Base-by-base conservation (phyloP, 2,797 vertebrate species). In the Galaxias olidus region DNA sequence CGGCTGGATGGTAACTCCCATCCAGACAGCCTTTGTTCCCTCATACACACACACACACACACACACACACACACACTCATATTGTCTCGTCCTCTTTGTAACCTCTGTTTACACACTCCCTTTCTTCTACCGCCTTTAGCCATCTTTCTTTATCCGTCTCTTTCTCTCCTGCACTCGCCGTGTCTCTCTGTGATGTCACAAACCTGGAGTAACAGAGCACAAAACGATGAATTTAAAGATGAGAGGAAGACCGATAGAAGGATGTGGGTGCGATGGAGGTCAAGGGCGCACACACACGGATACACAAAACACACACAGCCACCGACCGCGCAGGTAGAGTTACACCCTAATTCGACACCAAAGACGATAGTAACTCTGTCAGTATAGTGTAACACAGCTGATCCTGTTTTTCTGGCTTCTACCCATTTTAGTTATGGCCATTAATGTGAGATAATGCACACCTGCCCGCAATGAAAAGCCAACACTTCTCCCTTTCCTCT, bases 301-400 rank as follows among this genome's bases (percentile, higher is more conserved):
- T 47, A 61, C 45, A 61, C n/a, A 4, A 10, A 18, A 44, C 53
- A 45, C 55, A 51, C 48, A 57, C 9, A 41, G 12, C 8, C 12
- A 18, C 19, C 8, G 5, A 17, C 61, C 65, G 52, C 62, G 47
- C 59, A 44, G 79, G 45, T 69, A 56, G 59, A 69, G 58, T 79
- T 81, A 74, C 71, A 68, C 46, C 40, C 43, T n/a, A 62, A 60
- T 69, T n/a, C 61, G 59, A 72, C 54, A 55, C 61, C 42, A 19
- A 53, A 52, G 49, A 63, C 50, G 15, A 30, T 9, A 74, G 61
- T 65, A 69, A 74, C 63, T 62, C 51, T 45, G 44, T 58, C 52
- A 48, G 18, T 58, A 56, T 73, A 66, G 40, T 68, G 59, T 52
- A 65, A 72, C 63, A 20, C 5, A 48, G 56, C 19, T 17, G 63